Evolutionary conservation across 2,888 invertebrate species (phyloP).

Genomic region (Drosophila helvetica): DNA sequence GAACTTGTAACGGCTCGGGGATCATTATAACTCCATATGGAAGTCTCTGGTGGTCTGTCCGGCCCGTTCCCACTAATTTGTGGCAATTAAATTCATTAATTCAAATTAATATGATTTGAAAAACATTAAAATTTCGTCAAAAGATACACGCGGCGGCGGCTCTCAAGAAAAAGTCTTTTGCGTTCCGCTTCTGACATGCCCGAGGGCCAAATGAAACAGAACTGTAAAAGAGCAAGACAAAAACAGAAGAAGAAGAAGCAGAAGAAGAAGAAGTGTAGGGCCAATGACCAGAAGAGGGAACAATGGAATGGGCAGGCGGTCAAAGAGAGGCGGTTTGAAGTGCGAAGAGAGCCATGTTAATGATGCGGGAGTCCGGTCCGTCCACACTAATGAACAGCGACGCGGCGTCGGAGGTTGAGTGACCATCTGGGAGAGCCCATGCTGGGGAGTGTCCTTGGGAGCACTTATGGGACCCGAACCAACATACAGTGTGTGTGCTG

Average conservation of each 20-base stretch:
- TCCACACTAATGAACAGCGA: conserved; percentile 34
- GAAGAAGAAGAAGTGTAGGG: conserved; percentile 35
- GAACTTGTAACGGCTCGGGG: conserved; percentile 56
- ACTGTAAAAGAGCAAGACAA: conserved; percentile 26
- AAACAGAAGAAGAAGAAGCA: conserved; percentile 5
- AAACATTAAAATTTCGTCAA: conserved; percentile 51
- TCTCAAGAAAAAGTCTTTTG: conserved; percentile 2
- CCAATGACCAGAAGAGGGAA: conserved; percentile 69
- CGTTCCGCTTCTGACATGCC: conserved; percentile 42
- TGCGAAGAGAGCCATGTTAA: conserved; percentile 74
- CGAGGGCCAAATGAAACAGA: conserved; percentile 36
- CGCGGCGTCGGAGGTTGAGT: conserved; percentile 7
- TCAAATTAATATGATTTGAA: conserved; percentile 77
- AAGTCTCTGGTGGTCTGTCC: conserved; percentile 49
- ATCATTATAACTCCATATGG: conserved; percentile 62
- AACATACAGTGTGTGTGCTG: background rate
- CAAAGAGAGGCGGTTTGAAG: conserved; percentile 36
- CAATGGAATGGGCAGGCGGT: conserved; percentile 44
- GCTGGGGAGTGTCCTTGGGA: background rate
- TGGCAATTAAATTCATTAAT: conserved; percentile 77
- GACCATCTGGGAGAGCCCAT: conserved; percentile 18
- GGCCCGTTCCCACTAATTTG: conserved; percentile 60
- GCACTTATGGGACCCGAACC: background rate
- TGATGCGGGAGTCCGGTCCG: conserved; percentile 46
- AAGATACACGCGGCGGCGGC: conserved; percentile 9